Percentiles rank a stretch among this genome's conserved stretches.
These are phyloP conservation scores for Vidua chalybeata DNA, from an alignment of 2,113 vertebrate species.

Conservation along the genomic window DNA sequence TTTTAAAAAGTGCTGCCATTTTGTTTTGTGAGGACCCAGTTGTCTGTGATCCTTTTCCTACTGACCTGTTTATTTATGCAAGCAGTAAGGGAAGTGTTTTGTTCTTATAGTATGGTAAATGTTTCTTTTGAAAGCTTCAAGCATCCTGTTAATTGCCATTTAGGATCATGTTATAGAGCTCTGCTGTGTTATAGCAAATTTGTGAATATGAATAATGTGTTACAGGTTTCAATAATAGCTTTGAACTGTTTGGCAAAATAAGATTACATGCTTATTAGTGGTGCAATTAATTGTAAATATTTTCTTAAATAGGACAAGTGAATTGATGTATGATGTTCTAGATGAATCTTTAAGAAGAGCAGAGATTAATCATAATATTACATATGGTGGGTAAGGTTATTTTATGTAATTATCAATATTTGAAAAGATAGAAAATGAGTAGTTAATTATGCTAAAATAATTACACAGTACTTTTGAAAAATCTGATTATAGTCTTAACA, in stretches of 20 bases:
- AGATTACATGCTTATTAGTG: neutral
- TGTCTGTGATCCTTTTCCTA: neutral
- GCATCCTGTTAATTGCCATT: neutral
- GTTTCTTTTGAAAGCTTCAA: neutral
- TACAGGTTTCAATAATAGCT: neutral
- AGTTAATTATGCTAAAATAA: neutral
- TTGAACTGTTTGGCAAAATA: neutral
- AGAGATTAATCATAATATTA: conserved; percentile 98
- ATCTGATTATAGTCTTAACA: neutral
- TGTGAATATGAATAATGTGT: neutral
- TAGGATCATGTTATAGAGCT: neutral
- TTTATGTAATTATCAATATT: neutral
- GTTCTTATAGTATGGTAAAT: neutral
- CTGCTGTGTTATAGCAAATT: neutral
- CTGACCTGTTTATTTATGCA: neutral
- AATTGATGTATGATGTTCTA: conserved; percentile 94
- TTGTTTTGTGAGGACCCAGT: neutral
- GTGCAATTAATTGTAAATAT: neutral
- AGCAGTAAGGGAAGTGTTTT: neutral
- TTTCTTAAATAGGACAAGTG: conserved; percentile 83
- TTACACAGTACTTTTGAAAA: neutral
- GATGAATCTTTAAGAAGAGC: conserved; percentile 95
- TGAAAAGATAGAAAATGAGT: neutral
- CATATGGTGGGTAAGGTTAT: conserved; percentile 83
- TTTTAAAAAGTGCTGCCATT: neutral